Base-by-base conservation (phyloP, 2,888 invertebrate species). In the Rhimphoctona megacephalus region DNA sequence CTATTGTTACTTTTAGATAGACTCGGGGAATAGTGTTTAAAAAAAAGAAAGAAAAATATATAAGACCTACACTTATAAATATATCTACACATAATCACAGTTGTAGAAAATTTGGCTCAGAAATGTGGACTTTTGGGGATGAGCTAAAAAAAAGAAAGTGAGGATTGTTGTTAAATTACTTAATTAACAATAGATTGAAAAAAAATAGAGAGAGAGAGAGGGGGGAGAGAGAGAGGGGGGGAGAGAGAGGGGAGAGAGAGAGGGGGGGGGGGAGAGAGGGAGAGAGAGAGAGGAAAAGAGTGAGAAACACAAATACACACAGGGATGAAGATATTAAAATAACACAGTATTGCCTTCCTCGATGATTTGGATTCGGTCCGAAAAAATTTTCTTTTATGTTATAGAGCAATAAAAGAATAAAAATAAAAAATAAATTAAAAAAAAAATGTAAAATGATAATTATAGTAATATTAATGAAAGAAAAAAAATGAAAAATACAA, bases 351-450 rank as follows among this genome's bases (percentile, higher is more conserved):
- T 93, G 93, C 94, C 93, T 94, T 93, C 91, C 91, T 92, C 89
- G 89, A 87, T 86, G 90, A 90, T 90, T 89, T 89, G 90, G 90
- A 88, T 90, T 91, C 89, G 91, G 89, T 88, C 90, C 90, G 90
- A 85, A 85, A 90, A 87, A 89, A 91, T 90, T 89, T 86, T 85
- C 87, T 88, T 92, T 92, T 93, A 90, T 90, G 90, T 94, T 91
- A 89, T 92, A 92, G 90, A 93, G 93, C 93, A 94, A 94, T 94
- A 94, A 93, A 90, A 92, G 78, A 94, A 93, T 94, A 93, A 93
- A 90, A 92, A 81, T 49, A 36, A 73, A 52, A 49, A n/a, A 73
- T n/a, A 54, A 54, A 33, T 33, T n/a, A 52, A 33, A 8, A 72
- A 54, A 36, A 46, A 36, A 22, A 33, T 14, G 52, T 57, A 25